phyloP scores from a whole-genome alignment of 2,113 vertebrate species.

The Melospiza georgiana region DNA sequence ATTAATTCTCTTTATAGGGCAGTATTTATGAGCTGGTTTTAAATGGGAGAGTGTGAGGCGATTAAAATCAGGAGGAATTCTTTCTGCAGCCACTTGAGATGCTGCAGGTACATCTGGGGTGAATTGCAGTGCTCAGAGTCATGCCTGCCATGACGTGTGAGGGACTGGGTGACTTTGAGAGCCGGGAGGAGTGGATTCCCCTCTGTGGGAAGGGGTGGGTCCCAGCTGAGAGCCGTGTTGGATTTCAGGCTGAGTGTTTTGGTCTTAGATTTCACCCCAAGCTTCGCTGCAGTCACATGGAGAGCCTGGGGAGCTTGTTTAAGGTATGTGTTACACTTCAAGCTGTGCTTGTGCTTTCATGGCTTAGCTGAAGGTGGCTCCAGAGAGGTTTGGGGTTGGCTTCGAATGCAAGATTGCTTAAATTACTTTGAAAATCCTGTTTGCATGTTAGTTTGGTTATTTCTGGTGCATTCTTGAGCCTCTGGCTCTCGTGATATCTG shows the following conservation, averaged over 20 bases:
- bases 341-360: background rate
- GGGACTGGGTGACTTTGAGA: background rate
- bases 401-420: background rate
- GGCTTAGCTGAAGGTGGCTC: background rate
- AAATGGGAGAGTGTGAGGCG: background rate
- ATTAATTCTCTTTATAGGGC: accelerated
- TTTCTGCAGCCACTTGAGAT: background rate
- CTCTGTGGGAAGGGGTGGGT: background rate
- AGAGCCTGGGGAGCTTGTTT: background rate
- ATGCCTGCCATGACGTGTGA: accelerated
- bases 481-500: accelerated
- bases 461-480: background rate
- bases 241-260: background rate
- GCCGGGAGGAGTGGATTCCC: background rate
- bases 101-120: background rate
- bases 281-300: background rate
- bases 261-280: background rate
- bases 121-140: background rate
- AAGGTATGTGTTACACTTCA: background rate
- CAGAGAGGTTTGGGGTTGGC: background rate
- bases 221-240: background rate
- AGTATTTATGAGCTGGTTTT: background rate
- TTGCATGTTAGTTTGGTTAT: background rate
- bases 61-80: background rate
- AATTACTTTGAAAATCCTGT: background rate